Evolutionary conservation across 1,140 invertebrate species (phyloP).

Genomic region (Caligus rogercresseyi): DNA sequence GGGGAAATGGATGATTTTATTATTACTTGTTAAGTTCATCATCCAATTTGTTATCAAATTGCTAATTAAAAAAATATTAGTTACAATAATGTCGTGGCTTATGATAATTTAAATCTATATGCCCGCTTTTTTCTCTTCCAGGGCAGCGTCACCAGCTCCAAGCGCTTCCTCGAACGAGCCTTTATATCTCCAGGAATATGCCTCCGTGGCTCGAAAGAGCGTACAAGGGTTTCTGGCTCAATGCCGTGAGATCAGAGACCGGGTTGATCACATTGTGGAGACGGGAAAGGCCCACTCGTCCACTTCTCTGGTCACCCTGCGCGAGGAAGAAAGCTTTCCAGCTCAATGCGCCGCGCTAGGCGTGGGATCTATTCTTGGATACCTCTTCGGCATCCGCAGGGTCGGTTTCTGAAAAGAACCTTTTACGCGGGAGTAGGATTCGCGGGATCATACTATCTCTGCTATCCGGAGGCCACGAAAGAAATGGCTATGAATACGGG

Average conservation of each 20-base stretch:
- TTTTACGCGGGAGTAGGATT: slow-evolving; percentile 1
- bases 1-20: too few species aligned
- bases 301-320: neutral
- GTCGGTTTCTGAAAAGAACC: neutral
- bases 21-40: too few species aligned
- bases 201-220: neutral
- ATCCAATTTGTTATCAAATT: too few species aligned
- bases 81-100: too few species aligned
- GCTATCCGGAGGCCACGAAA: slow-evolving; percentile 13
- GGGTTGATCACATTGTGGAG: slow-evolving; percentile 12
- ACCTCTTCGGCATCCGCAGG: neutral
- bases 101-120: too few species aligned
- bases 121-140: neutral
- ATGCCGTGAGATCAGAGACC: neutral
- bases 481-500: neutral
- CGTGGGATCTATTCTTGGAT: neutral
- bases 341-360: slow-evolving; percentile 3
- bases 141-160: neutral
- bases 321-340: slow-evolving; percentile 14
- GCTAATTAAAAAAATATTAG: too few species aligned
- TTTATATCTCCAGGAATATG: neutral
- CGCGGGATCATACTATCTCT: neutral
- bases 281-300: slow-evolving; percentile 5
- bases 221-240: neutral
- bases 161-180: neutral